Evolutionary conservation across 2,797 vertebrate species (phyloP).

Genomic region (Delichon dasypus): DNA sequence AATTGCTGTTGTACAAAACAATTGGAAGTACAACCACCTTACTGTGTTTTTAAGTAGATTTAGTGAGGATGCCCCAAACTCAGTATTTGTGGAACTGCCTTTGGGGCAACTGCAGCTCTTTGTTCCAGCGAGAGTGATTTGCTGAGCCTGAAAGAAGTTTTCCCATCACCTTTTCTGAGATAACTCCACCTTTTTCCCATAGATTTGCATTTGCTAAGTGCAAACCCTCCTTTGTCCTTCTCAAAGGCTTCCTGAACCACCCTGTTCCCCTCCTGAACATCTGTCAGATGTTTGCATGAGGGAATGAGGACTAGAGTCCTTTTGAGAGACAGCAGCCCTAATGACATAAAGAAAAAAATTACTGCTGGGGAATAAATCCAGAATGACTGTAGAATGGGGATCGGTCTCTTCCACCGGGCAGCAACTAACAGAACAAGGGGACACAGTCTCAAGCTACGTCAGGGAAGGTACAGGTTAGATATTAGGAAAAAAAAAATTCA

Average conservation of each 20-base stretch:
- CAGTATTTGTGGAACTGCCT: background rate
- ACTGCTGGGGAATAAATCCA: background rate
- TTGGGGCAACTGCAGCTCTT: background rate
- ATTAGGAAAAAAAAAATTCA: too few species aligned
- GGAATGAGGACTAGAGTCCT: background rate
- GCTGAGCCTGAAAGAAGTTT: background rate
- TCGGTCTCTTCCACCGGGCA: too few species aligned
- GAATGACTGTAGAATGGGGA: background rate
- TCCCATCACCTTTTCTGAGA: background rate
- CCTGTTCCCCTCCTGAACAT: background rate
- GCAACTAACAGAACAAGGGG: too few species aligned
- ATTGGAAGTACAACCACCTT: background rate
- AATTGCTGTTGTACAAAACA: constrained; percentile 1
- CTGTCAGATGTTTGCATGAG: background rate
- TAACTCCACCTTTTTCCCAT: background rate
- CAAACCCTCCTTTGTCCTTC: background rate
- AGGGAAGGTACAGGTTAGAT: too few species aligned
- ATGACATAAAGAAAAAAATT: background rate
- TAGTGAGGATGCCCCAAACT: background rate
- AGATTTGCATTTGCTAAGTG: background rate
- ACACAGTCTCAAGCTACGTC: too few species aligned
- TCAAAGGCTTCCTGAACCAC: background rate
- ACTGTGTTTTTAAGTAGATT: background rate
- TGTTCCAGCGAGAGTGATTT: background rate
- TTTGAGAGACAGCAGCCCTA: background rate